Evolutionary conservation across 1,140 invertebrate species (phyloP), one percentile per base, ranked within the genome.

Genomic region (Drosophila nigrodunni): DNA sequence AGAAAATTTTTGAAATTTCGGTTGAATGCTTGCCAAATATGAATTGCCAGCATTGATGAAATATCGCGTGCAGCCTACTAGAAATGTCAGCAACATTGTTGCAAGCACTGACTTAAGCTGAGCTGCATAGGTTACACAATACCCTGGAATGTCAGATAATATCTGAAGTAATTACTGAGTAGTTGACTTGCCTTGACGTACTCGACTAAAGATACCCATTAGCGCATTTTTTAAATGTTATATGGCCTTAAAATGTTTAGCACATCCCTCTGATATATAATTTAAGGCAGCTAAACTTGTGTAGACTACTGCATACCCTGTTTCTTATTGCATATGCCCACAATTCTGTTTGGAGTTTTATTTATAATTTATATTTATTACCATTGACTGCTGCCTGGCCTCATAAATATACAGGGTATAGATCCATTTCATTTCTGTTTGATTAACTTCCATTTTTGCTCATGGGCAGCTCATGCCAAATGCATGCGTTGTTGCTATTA

Each of bases 381-480:
- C 18, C 18, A n/a, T 3, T 3, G 3, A 41, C 11, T 41, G 10
- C 6, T 43, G 13, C 41, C 13, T 43, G 4, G 3, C 5, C 5
- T 13, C 41, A 43, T 7, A n/a, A 13, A 3, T 37, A n/a, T 13
- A 5, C 35, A 57, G 54, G 54, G 54, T 57, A 41, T 57, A n/a
- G 15, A 18, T 6, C 15, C 54, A 21, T 41, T 18, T 21, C 13
- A 57, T 57, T 57, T 57, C 54, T 57, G 54, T 57, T 57, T 41
- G 50, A 52, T 55, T 34, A 15, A 35, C 52, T 50, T 13, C n/a
- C 49, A 39, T 64, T 54, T 30, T 54, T 30, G 21, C 41, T 49
- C 50, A 21, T 35, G 49, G 49, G 49, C 49, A 44, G 25, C 35
- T 21, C 41, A 55, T 50, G 68, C 61, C 54, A 66, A 37, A 73